Conservation (phyloP, 2,888 invertebrate genomes). For the Cerceris ruficornis region DNA sequence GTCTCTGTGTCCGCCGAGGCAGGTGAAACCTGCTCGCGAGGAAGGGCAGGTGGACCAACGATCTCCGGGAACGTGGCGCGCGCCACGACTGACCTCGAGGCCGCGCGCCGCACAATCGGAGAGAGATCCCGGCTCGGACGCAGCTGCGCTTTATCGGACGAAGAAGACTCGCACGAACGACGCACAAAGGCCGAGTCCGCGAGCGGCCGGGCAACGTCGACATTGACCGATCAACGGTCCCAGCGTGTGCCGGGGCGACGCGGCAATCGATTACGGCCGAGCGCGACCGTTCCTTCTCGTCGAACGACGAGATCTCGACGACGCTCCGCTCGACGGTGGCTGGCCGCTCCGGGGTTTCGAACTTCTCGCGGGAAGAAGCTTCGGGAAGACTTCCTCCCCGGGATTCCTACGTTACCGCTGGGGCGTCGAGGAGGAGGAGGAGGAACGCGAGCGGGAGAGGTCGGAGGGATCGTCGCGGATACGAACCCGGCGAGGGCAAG, state of each 20-base stretch:
- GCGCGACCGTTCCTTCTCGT: too few species aligned
- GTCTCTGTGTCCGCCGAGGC: conserved; percentile 56
- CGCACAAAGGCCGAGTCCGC: conserved; percentile 10
- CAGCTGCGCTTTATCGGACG: conserved; percentile 73
- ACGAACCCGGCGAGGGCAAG: conserved; percentile 52
- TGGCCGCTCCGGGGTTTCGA: not conserved
- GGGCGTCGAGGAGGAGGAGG: conserved; percentile 21
- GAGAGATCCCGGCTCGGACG: conserved; percentile 55
- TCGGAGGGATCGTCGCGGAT: conserved; percentile 34
- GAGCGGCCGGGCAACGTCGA: conserved; percentile 22
- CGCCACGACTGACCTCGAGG: conserved; percentile 70
- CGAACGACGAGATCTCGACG: too few species aligned
- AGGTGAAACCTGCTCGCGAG: conserved; percentile 74
- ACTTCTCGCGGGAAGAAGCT: conserved; percentile 25
- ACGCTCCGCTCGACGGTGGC: too few species aligned
- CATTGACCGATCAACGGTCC: conserved; percentile 45
- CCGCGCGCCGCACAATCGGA: conserved; percentile 42
- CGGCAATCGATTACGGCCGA: conserved; percentile 48
- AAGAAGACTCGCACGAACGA: conserved; percentile 5
- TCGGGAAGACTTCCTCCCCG: not conserved
- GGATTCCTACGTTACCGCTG: conserved; percentile 65
- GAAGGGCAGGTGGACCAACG: conserved; percentile 77
- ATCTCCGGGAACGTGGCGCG: conserved; percentile 63
- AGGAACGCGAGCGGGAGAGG: not conserved
- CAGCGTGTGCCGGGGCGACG: conserved; percentile 26